phyloP scores from a whole-genome alignment of 2,113 vertebrate genomes.

The Bombycilla garrulus region DNA sequence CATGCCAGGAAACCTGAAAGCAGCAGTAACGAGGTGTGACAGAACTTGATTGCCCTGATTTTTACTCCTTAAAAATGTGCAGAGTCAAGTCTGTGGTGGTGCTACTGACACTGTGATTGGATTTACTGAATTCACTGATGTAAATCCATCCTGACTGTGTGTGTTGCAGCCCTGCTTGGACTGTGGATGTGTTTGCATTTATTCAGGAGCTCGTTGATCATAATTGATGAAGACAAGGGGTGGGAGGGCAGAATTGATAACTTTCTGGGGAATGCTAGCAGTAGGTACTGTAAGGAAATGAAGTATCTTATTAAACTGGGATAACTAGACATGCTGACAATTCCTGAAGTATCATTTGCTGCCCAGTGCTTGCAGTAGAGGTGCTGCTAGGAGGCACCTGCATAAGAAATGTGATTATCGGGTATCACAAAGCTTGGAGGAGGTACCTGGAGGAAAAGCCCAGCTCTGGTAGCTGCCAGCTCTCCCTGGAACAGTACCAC shows the following conservation, averaged over 20 bases:
- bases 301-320: constrained; percentile 14
- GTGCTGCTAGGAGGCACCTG: background rate
- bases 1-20: background rate
- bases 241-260: constrained; percentile 49
- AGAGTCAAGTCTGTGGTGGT: constrained; percentile 38
- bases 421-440: background rate
- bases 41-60: constrained; percentile 58
- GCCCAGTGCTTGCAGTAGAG: background rate
- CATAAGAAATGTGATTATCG: background rate
- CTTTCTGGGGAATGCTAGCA: constrained; percentile 11
- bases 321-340: constrained; percentile 7
- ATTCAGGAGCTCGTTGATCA: constrained; percentile 23
- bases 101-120: constrained; percentile 45
- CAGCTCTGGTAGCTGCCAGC: background rate
- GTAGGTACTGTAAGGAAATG: background rate
- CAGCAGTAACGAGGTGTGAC: constrained; percentile 56
- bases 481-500: background rate
- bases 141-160: constrained; percentile 4
- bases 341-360: background rate
- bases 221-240: constrained; percentile 33
- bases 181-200: background rate
- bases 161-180: background rate
- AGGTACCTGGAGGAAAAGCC: background rate
- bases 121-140: constrained; percentile 9
- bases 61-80: constrained; percentile 54